Conservation (phyloP, 2,888 invertebrate genomes). For the Oxytorus armatus region DNA sequence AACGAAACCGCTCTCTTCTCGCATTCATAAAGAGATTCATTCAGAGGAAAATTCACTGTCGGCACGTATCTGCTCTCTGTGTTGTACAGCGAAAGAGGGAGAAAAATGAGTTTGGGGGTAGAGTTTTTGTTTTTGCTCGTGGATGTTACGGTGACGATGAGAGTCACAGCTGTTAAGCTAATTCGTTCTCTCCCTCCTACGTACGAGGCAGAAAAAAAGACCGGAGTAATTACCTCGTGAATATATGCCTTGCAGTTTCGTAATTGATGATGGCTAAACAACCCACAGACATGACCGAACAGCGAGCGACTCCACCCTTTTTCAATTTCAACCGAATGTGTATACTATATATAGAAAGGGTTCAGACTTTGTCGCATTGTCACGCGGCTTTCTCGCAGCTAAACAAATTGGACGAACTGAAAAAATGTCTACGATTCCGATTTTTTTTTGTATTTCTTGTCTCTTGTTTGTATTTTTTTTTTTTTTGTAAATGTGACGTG, state of each 20-base stretch:
- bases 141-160: slow-evolving; percentile 17
- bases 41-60: slow-evolving; percentile 49
- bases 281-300: neutral
- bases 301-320: neutral
- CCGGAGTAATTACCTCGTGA: slow-evolving; percentile 44
- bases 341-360: no score
- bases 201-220: neutral
- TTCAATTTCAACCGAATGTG: slow-evolving; percentile 10
- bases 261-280: slow-evolving; percentile 30
- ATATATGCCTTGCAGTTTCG: slow-evolving; percentile 41
- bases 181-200: slow-evolving; percentile 19
- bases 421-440: no score
- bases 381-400: no score
- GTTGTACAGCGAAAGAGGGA: slow-evolving; percentile 1
- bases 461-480: no score
- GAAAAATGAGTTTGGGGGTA: slow-evolving; percentile 29
- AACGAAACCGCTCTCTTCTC: slow-evolving; percentile 28
- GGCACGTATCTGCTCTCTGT: slow-evolving; percentile 22
- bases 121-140: neutral
- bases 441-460: no score
- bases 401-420: no score
- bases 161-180: slow-evolving; percentile 57
- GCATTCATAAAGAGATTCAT: slow-evolving; percentile 68
- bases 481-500: no score
- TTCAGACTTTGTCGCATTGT: no score